phyloP scores from a whole-genome alignment of 2,888 invertebrate species.

The Eretmocerus hayati region DNA sequence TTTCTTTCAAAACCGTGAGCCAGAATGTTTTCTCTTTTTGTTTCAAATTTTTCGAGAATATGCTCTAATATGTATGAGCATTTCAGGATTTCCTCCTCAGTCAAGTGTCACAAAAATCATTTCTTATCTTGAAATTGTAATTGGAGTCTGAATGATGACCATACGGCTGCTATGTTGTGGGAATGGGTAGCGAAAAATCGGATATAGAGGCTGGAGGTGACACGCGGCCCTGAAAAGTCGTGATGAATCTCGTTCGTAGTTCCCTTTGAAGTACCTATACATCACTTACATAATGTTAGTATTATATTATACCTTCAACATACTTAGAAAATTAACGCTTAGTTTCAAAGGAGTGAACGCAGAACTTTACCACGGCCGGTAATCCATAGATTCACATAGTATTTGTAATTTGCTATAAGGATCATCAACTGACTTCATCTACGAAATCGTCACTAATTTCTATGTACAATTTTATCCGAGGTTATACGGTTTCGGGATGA shows the following conservation, averaged over 20 bases:
- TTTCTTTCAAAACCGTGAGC: background rate
- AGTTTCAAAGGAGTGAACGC: no score
- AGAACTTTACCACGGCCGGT: no score
- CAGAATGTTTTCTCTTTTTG: conserved; percentile 1
- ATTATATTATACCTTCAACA: no score
- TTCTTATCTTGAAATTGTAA: no score
- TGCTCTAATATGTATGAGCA: conserved; percentile 14
- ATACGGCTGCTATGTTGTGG: background rate
- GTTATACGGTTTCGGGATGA: no score
- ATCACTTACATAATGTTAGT: conserved; percentile 1
- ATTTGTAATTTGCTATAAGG: no score
- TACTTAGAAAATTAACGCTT: background rate
- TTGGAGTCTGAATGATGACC: no score
- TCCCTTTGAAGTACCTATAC: conserved; percentile 29
- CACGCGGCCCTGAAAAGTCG: conserved; percentile 26
- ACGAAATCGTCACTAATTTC: no score
- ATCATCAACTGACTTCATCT: no score
- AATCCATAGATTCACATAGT: no score
- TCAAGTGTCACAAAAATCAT: background rate
- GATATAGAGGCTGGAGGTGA: conserved; percentile 32
- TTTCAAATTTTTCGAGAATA: conserved; percentile 1
- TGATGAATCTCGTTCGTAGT: conserved; percentile 28
- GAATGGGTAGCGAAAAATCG: background rate
- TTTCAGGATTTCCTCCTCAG: conserved; percentile 23
- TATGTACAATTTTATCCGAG: no score